These are phyloP conservation scores for Andrena fulva DNA, from an alignment of 2,888 invertebrate genomes.

Conservation along the genomic window DNA sequence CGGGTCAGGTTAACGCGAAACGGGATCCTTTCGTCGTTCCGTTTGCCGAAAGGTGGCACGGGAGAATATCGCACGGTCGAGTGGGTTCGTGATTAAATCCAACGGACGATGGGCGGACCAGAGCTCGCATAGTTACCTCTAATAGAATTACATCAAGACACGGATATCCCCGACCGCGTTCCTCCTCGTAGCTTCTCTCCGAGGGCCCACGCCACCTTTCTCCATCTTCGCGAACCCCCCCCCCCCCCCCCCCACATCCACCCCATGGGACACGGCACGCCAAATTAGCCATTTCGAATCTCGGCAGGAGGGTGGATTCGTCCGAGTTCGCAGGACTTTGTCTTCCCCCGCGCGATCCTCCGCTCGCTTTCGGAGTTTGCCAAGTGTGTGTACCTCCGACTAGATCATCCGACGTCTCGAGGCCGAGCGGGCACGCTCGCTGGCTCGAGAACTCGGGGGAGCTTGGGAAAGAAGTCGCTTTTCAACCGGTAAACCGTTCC, in stretches of 20 bases:
- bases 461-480: constrained; percentile 63
- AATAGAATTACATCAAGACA: constrained; percentile 84
- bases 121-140: constrained; percentile 83
- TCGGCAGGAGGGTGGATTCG: constrained; percentile 75
- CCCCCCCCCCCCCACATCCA: constrained; percentile 57
- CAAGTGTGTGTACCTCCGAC: background rate
- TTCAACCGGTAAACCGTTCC: constrained; percentile 74
- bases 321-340: constrained; percentile 1
- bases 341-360: too few relatives aligned
- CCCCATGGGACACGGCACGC: constrained; percentile 80
- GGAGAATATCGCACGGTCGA: constrained; percentile 81
- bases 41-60: constrained; percentile 54
- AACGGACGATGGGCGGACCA: constrained; percentile 79
- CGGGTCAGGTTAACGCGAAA: too few relatives aligned
- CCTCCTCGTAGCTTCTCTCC: constrained; percentile 53
- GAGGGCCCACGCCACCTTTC: constrained; percentile 56
- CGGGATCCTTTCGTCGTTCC: background rate
- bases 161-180: constrained; percentile 69
- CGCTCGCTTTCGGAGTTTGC: background rate
- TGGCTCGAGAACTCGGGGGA: background rate
- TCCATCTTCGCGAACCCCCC: constrained; percentile 63
- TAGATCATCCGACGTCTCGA: constrained; percentile 26
- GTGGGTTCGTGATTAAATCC: constrained; percentile 84
- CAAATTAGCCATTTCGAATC: constrained; percentile 85
- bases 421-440: constrained; percentile 1